Evolutionary conservation across 1,140 invertebrate species (phyloP).

Genomic region (Lordiphosa clarofinis): DNA sequence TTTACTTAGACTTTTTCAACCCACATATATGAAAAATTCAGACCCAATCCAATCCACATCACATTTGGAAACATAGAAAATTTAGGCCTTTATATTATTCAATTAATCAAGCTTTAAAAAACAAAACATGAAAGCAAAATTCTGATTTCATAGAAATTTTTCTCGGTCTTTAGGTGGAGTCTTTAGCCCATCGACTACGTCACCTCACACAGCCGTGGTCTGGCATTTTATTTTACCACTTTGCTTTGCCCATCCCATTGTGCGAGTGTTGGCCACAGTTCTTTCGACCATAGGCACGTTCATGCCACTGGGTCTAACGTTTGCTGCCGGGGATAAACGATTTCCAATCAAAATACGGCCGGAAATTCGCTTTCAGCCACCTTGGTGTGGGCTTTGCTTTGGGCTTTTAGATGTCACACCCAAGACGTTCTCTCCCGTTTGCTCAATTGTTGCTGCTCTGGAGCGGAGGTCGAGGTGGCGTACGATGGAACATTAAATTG

Average conservation of each 20-base stretch:
- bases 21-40: no score
- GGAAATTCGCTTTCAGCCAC: constrained; percentile 44
- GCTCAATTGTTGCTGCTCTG: constrained; percentile 55
- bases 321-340: constrained; percentile 61
- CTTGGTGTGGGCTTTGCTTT: constrained; percentile 28
- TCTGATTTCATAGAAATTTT: no score
- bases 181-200: no score
- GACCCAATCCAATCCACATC: no score
- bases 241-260: constrained; percentile 22
- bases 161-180: no score
- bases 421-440: constrained; percentile 32
- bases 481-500: constrained; percentile 72
- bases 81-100: no score
- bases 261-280: constrained; percentile 10
- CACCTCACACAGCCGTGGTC: no score
- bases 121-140: no score
- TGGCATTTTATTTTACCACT: neutral
- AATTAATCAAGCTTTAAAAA: no score
- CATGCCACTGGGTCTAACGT: constrained; percentile 31
- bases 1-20: no score
- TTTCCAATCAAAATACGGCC: constrained; percentile 70
- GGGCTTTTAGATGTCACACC: constrained; percentile 14
- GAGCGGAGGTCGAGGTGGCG: constrained; percentile 48
- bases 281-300: constrained; percentile 42
- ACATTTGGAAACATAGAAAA: no score